Conservation (phyloP, 2,113 vertebrate species). For the Erythrocercus mccallii region DNA sequence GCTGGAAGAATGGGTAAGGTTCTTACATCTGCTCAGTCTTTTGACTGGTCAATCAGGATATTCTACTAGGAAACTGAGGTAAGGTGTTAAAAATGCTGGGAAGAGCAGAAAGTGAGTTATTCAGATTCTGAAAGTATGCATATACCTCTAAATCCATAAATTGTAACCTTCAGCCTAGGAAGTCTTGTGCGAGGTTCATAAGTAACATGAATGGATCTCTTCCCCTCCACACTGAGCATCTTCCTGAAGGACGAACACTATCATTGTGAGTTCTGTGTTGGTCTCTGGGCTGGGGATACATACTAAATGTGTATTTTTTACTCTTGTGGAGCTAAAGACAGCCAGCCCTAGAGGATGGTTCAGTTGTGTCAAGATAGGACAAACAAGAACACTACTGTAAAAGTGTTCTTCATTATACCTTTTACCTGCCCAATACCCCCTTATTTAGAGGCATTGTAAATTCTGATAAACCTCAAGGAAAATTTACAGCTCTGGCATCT, state of each 20-base stretch:
- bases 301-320: neutral
- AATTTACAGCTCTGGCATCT: neutral
- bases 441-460: neutral
- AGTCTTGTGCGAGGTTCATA: neutral
- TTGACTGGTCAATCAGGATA: neutral
- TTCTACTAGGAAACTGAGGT: neutral
- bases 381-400: neutral
- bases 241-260: neutral
- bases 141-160: neutral
- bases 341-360: neutral
- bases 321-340: neutral
- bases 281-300: neutral
- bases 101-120: neutral
- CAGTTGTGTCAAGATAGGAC: neutral
- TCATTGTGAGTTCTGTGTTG: neutral
- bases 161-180: neutral
- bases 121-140: neutral
- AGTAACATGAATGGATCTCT: neutral
- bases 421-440: neutral
- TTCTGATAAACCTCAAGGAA: neutral
- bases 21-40: neutral
- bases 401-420: neutral
- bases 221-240: neutral
- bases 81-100: neutral
- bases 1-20: neutral